Evolutionary conservation across 2,888 invertebrate genomes (phyloP), one percentile per base, ranked within the genome.

Genomic region (Escarpia spicata): DNA sequence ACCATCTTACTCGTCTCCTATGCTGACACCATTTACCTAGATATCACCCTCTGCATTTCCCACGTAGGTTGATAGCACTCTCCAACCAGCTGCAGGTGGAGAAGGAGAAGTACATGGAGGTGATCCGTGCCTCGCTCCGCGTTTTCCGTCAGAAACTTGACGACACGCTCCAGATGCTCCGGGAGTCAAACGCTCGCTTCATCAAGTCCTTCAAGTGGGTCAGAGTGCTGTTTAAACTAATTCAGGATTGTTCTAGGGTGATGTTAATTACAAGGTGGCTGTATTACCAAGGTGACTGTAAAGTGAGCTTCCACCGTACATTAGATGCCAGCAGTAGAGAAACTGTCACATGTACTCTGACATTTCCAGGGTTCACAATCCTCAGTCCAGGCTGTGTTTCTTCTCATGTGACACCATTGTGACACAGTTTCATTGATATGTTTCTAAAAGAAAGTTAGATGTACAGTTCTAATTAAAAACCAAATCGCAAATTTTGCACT

Each of bases 131-230:
- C 6, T 96, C 96, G 12, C 93, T 96, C 91, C 94, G 96, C 43
- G 95, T 96, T 93, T 96, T 96, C 94, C 94, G 96, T 10, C 95
- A 96, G 92, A 95, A 96, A 93, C 94, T 96, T 37, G 96, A 96
- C 93, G 95, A 96, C 92, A 96, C 96, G 0, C 93, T 96, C 45
- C 96, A 96, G 94, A 96, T 95, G 95, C 94, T 96, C 92, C 94
- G 96, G 90, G 96, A 96, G 93, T 96, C 96, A 58, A 96, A 96
- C 94, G 96, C 96, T 43, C 94, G 95, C 92, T 96, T 96, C 93
- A 96, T 96, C 93, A 96, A 96, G 93, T 96, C 96, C 44, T 96
- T 96, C 94, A 96, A 95, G 96, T 96, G 93, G 75, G 75, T 75
- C 37, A 37, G 37, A 37, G 37, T 37, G 37, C 37, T 37, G 1